These are phyloP conservation scores for Crotalus viridis DNA, from an alignment of 2,113 vertebrate species.

Conservation along the genomic window DNA sequence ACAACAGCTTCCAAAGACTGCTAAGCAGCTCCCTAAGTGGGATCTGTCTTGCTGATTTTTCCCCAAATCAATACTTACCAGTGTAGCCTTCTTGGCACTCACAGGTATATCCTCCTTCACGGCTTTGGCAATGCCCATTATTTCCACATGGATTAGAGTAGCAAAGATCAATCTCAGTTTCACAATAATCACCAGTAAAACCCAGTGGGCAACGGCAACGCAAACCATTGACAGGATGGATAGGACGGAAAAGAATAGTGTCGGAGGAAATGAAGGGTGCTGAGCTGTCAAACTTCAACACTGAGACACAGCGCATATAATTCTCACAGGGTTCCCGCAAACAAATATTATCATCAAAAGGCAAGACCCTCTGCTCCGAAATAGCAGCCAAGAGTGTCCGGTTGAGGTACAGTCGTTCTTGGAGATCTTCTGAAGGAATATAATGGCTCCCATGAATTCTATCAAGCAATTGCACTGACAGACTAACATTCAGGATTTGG, in stretches of 20 bases:
- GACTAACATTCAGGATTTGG: slow-evolving; percentile 92
- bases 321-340: slow-evolving; percentile 94
- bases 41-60: neutral
- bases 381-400: slow-evolving; percentile 85
- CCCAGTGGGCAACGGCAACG: slow-evolving; percentile 90
- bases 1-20: neutral
- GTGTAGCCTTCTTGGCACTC: slow-evolving; percentile 89
- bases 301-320: slow-evolving; percentile 96
- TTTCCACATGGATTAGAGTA: slow-evolving; percentile 90
- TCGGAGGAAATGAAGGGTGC: slow-evolving; percentile 91
- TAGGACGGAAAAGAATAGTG: slow-evolving; percentile 93
- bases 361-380: slow-evolving; percentile 88
- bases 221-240: slow-evolving; percentile 89
- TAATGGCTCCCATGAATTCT: slow-evolving; percentile 61
- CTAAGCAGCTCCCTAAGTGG: neutral
- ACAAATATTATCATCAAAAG: slow-evolving; percentile 97
- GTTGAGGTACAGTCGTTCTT: slow-evolving; percentile 93
- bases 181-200: slow-evolving; percentile 94
- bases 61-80: slow-evolving; percentile 73
- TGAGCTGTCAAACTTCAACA: slow-evolving; percentile 92
- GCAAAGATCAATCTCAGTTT: slow-evolving; percentile 95
- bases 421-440: slow-evolving; percentile 90
- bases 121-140: slow-evolving; percentile 83
- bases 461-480: slow-evolving; percentile 79
- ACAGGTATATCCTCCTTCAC: slow-evolving; percentile 92